These are phyloP conservation scores for Agrypnia vestita DNA, from an alignment of 1,140 invertebrate genomes.

Conservation along the genomic window DNA sequence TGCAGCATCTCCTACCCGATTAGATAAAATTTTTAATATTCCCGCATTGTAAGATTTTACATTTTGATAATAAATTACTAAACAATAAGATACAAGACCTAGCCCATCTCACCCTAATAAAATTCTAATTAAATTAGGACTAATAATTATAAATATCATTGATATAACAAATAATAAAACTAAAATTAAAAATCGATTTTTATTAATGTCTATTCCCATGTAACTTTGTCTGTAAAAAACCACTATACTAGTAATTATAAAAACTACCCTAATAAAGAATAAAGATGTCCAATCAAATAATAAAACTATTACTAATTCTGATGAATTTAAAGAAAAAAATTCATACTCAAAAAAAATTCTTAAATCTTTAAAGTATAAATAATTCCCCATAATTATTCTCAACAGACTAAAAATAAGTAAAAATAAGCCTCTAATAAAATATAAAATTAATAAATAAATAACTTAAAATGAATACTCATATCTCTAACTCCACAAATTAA, in stretches of 20 bases:
- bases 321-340: slow-evolving; percentile 64
- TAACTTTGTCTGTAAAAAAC: slow-evolving; percentile 76
- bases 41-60: slow-evolving; percentile 75
- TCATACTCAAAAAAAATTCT: slow-evolving; percentile 62
- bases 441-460: not conserved
- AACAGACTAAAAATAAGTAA: slow-evolving; percentile 69
- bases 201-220: slow-evolving; percentile 71
- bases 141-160: slow-evolving; percentile 81
- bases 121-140: slow-evolving; percentile 79
- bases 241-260: slow-evolving; percentile 77
- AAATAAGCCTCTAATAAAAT: slow-evolving; percentile 54
- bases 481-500: slow-evolving; percentile 76
- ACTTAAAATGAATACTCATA: slow-evolving; percentile 60
- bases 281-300: slow-evolving; percentile 76
- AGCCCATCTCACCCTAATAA: slow-evolving; percentile 81
- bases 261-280: slow-evolving; percentile 75
- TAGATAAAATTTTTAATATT: slow-evolving; percentile 76
- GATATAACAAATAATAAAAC: slow-evolving; percentile 78
- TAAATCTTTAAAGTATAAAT: slow-evolving; percentile 64
- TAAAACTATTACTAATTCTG: slow-evolving; percentile 66
- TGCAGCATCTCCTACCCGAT: slow-evolving; percentile 77
- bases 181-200: slow-evolving; percentile 76
- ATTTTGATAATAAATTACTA: slow-evolving; percentile 80
- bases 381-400: too few relatives aligned
- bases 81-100: slow-evolving; percentile 79